Conservation (phyloP, 2,797 vertebrate genomes). For the Glyptemys insculpta region DNA sequence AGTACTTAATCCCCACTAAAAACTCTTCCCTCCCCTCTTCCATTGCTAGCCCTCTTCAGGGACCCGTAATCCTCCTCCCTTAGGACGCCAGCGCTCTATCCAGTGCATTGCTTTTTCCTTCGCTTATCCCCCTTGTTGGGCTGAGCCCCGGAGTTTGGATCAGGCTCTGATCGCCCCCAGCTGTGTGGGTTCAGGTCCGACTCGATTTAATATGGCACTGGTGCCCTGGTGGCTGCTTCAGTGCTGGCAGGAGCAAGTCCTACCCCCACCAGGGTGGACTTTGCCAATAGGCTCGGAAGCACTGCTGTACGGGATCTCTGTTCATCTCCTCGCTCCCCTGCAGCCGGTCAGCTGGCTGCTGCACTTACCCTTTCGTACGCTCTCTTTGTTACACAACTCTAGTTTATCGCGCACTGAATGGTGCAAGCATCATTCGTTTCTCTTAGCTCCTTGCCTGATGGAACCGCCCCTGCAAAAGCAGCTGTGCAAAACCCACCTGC, state of each 20-base stretch:
- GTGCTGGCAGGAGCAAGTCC: no score
- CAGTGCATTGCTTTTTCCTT: constrained; percentile 67
- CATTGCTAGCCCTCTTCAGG: constrained; percentile 71
- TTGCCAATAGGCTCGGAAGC: background rate
- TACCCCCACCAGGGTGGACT: background rate
- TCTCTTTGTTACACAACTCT: background rate
- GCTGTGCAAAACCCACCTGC: background rate
- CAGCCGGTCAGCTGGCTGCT: background rate
- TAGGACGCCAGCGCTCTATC: constrained; percentile 73
- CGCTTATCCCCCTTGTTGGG: constrained; percentile 44
- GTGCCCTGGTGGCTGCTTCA: background rate
- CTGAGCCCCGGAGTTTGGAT: constrained; percentile 27
- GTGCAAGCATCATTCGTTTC: background rate
- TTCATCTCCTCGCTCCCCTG: background rate
- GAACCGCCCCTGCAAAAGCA: background rate
- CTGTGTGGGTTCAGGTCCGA: background rate
- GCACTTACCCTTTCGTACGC: background rate
- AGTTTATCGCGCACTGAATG: background rate
- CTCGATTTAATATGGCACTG: background rate
- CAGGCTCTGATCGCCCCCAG: background rate
- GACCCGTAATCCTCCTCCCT: constrained; percentile 75
- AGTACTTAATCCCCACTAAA: constrained; percentile 73
- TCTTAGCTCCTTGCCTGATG: background rate
- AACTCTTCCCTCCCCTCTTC: constrained; percentile 66
- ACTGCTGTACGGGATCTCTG: background rate